These are phyloP conservation scores for Coenobita brevimanus DNA, from an alignment of 1,140 invertebrate genomes.

Conservation along the genomic window DNA sequence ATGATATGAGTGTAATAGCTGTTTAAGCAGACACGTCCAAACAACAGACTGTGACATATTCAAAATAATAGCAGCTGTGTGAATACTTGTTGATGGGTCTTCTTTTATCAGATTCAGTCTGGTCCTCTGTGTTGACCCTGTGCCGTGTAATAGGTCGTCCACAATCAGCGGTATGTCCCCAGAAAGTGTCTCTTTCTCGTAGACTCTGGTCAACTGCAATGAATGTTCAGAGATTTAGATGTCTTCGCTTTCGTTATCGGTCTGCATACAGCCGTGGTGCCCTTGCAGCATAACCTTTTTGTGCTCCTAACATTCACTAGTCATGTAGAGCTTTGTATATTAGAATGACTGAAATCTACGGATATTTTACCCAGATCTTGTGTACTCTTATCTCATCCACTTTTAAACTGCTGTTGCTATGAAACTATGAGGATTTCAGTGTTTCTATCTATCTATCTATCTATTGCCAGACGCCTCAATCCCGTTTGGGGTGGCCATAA, in stretches of 20 bases:
- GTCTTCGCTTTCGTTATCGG: not conserved
- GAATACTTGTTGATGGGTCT: not conserved
- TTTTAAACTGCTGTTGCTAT: too few relatives aligned
- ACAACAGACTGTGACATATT: not conserved
- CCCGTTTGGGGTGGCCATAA: too few relatives aligned
- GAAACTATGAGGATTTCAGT: too few relatives aligned
- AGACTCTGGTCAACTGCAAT: not conserved
- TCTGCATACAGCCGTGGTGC: not conserved
- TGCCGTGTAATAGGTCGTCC: not conserved
- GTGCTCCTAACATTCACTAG: too few relatives aligned
- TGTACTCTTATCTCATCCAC: too few relatives aligned
- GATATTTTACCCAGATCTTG: too few relatives aligned
- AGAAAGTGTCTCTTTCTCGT: not conserved
- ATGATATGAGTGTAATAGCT: not conserved
- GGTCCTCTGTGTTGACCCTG: not conserved
- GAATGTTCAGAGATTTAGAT: not conserved
- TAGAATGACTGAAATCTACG: too few relatives aligned
- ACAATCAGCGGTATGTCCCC: not conserved
- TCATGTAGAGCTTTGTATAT: too few relatives aligned
- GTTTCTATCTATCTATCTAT: too few relatives aligned
- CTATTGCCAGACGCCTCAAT: too few relatives aligned
- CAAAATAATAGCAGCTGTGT: not conserved
- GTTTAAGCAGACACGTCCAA: not conserved
- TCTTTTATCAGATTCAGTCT: too few relatives aligned
- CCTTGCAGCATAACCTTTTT: not conserved